phyloP scores from a whole-genome alignment of 1,140 invertebrate genomes.

The Pararge aegeria region DNA sequence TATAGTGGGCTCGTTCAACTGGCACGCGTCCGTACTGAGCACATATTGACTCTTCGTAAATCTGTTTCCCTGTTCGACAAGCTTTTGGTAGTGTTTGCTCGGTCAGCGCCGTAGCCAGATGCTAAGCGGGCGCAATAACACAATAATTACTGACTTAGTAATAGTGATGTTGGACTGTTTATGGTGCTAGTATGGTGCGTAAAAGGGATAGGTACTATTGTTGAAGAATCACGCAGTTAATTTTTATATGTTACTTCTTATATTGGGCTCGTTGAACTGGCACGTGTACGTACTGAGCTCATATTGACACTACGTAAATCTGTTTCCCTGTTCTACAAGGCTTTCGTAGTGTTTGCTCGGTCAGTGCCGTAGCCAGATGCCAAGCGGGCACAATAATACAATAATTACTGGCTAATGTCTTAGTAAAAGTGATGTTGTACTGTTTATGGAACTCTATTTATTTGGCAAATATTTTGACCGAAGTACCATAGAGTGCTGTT shows the following conservation, averaged over 20 bases:
- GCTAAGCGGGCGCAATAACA: neutral
- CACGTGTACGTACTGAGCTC: slow-evolving; percentile 25
- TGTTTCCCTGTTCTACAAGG: slow-evolving; percentile 43
- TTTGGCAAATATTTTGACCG: too few relatives aligned
- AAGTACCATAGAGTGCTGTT: too few relatives aligned
- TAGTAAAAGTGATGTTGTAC: too few relatives aligned
- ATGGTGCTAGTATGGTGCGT: too few relatives aligned
- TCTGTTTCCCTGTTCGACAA: slow-evolving; percentile 45
- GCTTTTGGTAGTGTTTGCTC: slow-evolving; percentile 50
- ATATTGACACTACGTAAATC: slow-evolving; percentile 48
- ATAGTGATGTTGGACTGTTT: too few relatives aligned
- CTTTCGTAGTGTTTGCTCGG: slow-evolving; percentile 50
- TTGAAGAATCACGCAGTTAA: too few relatives aligned
- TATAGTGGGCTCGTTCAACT: neutral
- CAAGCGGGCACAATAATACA: too few relatives aligned
- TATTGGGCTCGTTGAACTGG: neutral
- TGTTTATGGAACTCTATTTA: too few relatives aligned
- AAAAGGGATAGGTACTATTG: too few relatives aligned
- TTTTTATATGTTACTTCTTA: too few relatives aligned
- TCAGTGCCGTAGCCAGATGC: slow-evolving; percentile 15
- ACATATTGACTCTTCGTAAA: slow-evolving; percentile 46
- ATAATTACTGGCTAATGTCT: too few relatives aligned
- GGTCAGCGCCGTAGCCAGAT: slow-evolving; percentile 17
- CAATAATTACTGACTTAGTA: too few relatives aligned
- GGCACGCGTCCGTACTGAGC: slow-evolving; percentile 28